Evolutionary conservation across 1,140 invertebrate genomes (phyloP), one percentile per base, ranked within the genome.

Genomic region (Tribolium madens): DNA sequence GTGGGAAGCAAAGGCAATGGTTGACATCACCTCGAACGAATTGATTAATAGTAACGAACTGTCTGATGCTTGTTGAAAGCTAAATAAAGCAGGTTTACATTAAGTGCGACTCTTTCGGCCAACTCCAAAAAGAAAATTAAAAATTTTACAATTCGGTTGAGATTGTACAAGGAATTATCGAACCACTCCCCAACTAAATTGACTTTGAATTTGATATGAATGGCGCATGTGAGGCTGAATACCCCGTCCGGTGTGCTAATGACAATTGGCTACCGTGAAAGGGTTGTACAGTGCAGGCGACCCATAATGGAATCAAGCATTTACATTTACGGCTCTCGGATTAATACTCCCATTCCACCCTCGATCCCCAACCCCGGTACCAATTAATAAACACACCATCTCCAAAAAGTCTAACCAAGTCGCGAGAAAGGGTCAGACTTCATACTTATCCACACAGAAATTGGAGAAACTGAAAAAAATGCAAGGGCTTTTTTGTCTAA

Each of bases 161-260:
- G 52, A 57, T 57, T 57, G 9, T 78, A 75, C 57, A 73, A 73
- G 60, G 79, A 81, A 79, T 81, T 81, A 81, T 81, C 50, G 48
- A 77, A 47, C 76, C 78, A 72, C 73, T 79, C 70, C 75, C 75
- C 48, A 74, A 68, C 77, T 77, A 82, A 82, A 82, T 82, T 79
- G 81, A 80, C 76, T 80, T 81, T 76, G 81, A 82, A 80, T 82
- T 82, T 77, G 79, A 81, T 81, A 81, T 81, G 78, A 81, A 81
- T 80, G 76, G 74, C 74, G 76, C 69, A 76, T 78, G 76, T 71
- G 78, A 80, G 71, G 18, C 75, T 79, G 80, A 83, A 83, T 80
- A 42, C 78, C 70, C 78, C 73, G 80, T 81, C 78, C 81, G 78
- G 77, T 76, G 76, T 76, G 75, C 80, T 83, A 83, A 83, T 83